phyloP scores from a whole-genome alignment of 2,888 invertebrate species.

The Ennomos erosarius region DNA sequence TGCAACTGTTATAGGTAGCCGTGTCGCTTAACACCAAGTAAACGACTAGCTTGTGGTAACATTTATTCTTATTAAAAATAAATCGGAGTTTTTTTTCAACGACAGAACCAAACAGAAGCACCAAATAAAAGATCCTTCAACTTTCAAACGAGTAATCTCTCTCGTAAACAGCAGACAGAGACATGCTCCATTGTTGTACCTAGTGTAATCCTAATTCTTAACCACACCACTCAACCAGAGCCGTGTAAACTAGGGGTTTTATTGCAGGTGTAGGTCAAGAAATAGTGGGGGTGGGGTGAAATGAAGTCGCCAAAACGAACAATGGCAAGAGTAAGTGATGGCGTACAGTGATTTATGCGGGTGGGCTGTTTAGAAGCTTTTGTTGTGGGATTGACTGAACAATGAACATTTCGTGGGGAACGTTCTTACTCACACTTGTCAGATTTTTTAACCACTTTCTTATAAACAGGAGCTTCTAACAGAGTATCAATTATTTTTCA shows the following conservation, averaged over 20 bases:
- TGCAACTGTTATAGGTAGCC: no score
- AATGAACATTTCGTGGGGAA: no score
- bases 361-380: slow-evolving; percentile 45
- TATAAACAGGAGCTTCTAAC: no score
- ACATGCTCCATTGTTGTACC: slow-evolving; percentile 21
- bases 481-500: no score
- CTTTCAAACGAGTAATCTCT: slow-evolving; percentile 16
- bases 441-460: no score
- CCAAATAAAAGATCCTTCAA: neutral
- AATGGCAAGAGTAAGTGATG: slow-evolving; percentile 57
- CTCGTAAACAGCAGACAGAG: slow-evolving; percentile 10
- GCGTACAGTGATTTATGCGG: slow-evolving; percentile 67
- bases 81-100: no score
- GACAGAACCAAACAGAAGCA: no score
- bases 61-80: no score
- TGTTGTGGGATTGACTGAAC: slow-evolving; percentile 57
- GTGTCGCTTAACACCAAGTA: no score
- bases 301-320: slow-evolving; percentile 61
- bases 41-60: no score
- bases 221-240: slow-evolving; percentile 2
- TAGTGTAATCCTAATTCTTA: slow-evolving; percentile 25
- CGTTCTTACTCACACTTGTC: no score
- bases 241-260: slow-evolving; percentile 6
- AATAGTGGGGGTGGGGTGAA: slow-evolving; percentile 47
- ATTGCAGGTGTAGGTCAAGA: slow-evolving; percentile 31